Evolutionary conservation across 2,113 vertebrate genomes (phyloP), one percentile per base, ranked within the genome.

Genomic region (Vombatus ursinus): DNA sequence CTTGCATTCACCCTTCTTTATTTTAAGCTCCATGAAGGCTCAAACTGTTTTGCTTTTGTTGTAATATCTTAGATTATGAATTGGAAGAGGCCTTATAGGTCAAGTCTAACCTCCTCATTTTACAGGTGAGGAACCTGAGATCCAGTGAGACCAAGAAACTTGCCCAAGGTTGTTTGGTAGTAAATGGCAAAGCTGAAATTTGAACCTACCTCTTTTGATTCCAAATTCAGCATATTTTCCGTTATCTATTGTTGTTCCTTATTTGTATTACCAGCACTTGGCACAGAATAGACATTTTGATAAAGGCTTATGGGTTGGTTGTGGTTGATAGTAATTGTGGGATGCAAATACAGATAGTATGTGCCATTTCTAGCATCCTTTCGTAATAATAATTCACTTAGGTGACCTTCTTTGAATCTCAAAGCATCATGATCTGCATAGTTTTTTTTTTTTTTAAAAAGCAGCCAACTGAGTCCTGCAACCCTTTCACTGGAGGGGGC

Each of bases 291-390:
- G 37, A 44, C 19, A 84, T 84, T 84, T 84, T 84, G 44, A 84
- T 84, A 44, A 84, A 23, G 44, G n/a, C 19, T 84, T 84, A 1
- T 84, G 68, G n/a, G 5, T 23, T 84, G 68, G n/a, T 84, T 84
- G 37, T 84, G 68, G 44, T 84, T 84, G 37, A 84, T 84, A 84
- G 68, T 84, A 84, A 44, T 84, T 44, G 7, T 44, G n/a, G 19
- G 68, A 44, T 0, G 0, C n/a, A 84, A 77, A 84, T 84, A 22
- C 68, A 96, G 96, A 44, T 44, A 97, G 50, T 54, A 90, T 90
- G 91, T 61, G 90, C 91, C 93, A 93, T 96, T 98, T 97, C 96
- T 94, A 53, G 53, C 94, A 91, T 90, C 68, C 54, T 94, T 95
- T 95, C 90, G 48, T 95, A 14, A 50, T 24, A 94, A 54, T 26